A percentile compares a stretch with the other conserved stretches of the same genome.
These are phyloP conservation scores for Zeuzera pyrina DNA, from an alignment of 2,888 invertebrate species.

Conservation along the genomic window DNA sequence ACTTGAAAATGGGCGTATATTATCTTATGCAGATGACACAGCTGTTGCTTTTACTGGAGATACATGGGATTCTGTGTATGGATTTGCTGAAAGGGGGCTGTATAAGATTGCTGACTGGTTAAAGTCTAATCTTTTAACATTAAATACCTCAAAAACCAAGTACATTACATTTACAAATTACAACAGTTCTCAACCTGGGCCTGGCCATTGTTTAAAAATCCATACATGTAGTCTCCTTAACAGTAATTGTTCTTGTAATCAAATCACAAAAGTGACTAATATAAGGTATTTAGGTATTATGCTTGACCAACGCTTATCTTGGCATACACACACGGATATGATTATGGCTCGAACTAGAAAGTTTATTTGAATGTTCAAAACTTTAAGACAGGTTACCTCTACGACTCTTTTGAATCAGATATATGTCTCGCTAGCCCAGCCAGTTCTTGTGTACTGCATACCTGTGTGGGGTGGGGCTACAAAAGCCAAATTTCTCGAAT, in stretches of 20 bases:
- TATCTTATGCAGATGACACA: too few relatives aligned
- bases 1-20: too few relatives aligned
- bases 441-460: conserved; percentile 9
- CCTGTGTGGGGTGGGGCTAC: conserved; percentile 12
- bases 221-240: conserved; percentile 1
- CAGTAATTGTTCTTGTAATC: conserved; percentile 1
- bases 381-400: conserved; percentile 1
- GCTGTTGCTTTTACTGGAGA: too few relatives aligned
- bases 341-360: conserved; percentile 2
- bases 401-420: conserved; percentile 7
- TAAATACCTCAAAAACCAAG: conserved; percentile 12
- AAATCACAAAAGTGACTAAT: conserved; percentile 1
- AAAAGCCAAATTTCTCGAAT: conserved; percentile 6
- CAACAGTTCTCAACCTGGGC: not conserved
- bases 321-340: conserved; percentile 1
- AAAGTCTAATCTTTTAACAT: conserved; percentile 6
- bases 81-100: too few relatives aligned
- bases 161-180: conserved; percentile 5
- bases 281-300: conserved; percentile 5
- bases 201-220: too few relatives aligned
- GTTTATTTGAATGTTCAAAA: conserved; percentile 5
- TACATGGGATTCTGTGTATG: too few relatives aligned
- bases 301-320: conserved; percentile 3
- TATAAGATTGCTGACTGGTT: conserved; percentile 5
- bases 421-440: conserved; percentile 7